These are phyloP conservation scores for Sinonovacula constricta DNA, from an alignment of 1,140 invertebrate species.

Conservation along the genomic window DNA sequence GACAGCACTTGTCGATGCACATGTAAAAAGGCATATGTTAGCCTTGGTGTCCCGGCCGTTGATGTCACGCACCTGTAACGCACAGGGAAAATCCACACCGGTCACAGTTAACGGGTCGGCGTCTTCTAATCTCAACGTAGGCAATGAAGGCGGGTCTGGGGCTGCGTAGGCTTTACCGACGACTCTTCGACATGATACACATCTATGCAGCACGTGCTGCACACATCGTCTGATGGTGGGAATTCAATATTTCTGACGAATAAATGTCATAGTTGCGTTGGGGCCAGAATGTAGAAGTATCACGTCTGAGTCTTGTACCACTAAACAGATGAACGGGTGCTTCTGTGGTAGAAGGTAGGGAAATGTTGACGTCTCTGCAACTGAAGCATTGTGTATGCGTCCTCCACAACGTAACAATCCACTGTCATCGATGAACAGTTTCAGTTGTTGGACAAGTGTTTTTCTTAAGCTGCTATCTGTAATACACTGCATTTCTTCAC, in stretches of 20 bases:
- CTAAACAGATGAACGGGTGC: neutral
- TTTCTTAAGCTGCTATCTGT: neutral
- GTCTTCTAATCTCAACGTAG: neutral
- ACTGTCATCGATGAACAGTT: neutral
- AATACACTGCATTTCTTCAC: neutral
- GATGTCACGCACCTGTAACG: neutral
- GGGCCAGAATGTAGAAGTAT: neutral
- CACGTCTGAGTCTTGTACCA: neutral
- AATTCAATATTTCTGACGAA: constrained; percentile 16
- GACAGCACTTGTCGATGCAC: constrained; percentile 9
- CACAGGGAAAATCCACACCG: neutral
- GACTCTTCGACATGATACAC: neutral
- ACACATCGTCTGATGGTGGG: constrained; percentile 10
- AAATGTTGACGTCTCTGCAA: neutral
- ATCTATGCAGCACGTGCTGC: neutral
- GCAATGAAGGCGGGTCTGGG: constrained; percentile 3
- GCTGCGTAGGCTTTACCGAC: neutral
- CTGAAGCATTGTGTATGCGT: constrained; percentile 3
- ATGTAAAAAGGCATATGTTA: neutral
- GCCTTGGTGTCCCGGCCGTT: neutral
- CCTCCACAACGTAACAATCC: constrained; percentile 7
- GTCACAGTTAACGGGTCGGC: neutral
- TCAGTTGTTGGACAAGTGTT: neutral
- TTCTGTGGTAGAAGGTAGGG: constrained; percentile 12
- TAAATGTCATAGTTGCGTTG: constrained; percentile 3